phyloP scores from a whole-genome alignment of 2,797 vertebrate species.

The Corythornis leucogaster region DNA sequence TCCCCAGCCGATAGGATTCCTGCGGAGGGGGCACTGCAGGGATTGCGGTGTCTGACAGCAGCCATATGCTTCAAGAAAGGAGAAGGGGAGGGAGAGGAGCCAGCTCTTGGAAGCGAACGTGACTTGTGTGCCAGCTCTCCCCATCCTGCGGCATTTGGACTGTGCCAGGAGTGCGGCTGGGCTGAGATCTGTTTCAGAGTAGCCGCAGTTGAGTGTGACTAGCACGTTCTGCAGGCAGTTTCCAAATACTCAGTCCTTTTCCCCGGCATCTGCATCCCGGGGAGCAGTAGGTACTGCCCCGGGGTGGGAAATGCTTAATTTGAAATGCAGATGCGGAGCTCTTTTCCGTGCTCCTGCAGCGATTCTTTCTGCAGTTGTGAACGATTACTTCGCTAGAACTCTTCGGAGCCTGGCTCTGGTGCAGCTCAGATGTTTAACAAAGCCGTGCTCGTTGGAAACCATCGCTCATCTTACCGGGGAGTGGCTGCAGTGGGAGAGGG shows the following conservation, averaged over 20 bases:
- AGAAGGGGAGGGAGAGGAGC: background rate
- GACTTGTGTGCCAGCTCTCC: slow-evolving; percentile 22
- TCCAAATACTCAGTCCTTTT: background rate
- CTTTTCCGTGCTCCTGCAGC: background rate
- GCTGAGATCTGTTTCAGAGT: background rate
- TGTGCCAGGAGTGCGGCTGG: slow-evolving; percentile 10
- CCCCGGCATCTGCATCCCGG: background rate
- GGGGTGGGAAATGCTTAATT: background rate
- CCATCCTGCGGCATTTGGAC: slow-evolving; percentile 19
- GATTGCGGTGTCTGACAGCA: background rate
- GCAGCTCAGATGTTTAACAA: background rate
- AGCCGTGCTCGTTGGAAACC: background rate
- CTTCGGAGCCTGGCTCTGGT: background rate
- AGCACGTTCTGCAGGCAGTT: slow-evolving; percentile 5
- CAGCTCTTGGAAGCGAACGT: background rate
- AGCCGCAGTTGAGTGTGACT: background rate
- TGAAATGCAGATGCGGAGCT: background rate
- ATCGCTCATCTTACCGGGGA: background rate
- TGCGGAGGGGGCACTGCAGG: background rate
- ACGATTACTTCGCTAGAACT: background rate
- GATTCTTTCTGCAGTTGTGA: background rate
- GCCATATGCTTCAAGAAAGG: background rate
- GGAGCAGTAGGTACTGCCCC: background rate
- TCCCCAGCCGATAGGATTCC: background rate
- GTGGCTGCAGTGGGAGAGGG: background rate